Percentiles rank a stretch among this genome's conserved stretches.
phyloP scores from a whole-genome alignment of 1,140 invertebrate species.

The Tetramorium parvispinum region DNA sequence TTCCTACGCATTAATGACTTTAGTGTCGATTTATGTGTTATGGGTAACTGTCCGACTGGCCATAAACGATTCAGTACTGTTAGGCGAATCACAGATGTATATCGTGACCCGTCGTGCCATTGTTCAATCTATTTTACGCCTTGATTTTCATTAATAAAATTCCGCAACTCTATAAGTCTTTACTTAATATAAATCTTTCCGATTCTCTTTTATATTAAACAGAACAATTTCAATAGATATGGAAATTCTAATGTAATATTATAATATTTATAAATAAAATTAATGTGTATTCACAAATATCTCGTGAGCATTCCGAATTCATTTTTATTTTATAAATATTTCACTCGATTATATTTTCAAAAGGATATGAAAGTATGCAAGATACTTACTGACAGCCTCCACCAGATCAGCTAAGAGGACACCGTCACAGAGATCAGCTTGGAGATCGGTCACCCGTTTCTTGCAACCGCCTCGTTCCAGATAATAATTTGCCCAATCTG shows the following conservation, averaged over 20 bases:
- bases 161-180: not conserved
- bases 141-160: constrained; percentile 9
- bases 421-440: constrained; percentile 95
- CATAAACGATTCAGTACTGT: constrained; percentile 74
- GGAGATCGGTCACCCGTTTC: constrained; percentile 93
- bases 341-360: not conserved
- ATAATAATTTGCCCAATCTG: constrained; percentile 99
- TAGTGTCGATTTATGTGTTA: constrained; percentile 69
- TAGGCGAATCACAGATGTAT: constrained; percentile 51
- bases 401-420: constrained; percentile 96
- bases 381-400: constrained; percentile 95
- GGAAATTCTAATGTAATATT: not conserved
- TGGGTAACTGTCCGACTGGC: constrained; percentile 74
- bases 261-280: not conserved
- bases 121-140: not conserved
- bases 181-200: constrained; percentile 9
- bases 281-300: not conserved
- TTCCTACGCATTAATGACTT: constrained; percentile 65
- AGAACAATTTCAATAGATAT: not conserved
- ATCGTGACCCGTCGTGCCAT: not conserved
- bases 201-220: not conserved
- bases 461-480: constrained; percentile 95
- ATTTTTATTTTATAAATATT: not conserved
- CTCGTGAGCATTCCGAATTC: not conserved
- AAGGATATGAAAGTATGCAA: not conserved